Conservation (phyloP, 1,140 invertebrate species). For the Ceratina australensis region DNA sequence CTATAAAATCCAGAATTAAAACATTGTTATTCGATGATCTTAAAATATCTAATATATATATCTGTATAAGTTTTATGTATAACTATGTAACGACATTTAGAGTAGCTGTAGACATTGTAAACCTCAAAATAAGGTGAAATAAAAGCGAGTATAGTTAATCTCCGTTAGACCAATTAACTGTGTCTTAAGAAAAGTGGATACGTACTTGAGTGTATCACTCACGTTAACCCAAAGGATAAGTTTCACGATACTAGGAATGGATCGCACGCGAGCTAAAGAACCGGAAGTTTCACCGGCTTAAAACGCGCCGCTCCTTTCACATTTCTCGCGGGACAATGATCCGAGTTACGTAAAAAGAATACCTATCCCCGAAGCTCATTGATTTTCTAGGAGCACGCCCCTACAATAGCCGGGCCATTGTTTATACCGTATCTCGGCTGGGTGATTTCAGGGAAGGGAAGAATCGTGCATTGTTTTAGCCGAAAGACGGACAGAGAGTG, state of each 20-base stretch:
- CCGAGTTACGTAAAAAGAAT: constrained; percentile 47
- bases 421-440: constrained; percentile 50
- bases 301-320: not conserved
- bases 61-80: too few relatives aligned
- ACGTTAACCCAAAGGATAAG: constrained; percentile 2
- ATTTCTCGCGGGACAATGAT: constrained; percentile 45
- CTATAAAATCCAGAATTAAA: too few relatives aligned
- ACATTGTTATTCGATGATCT: too few relatives aligned
- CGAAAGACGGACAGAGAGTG: constrained; percentile 29
- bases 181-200: not conserved
- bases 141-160: not conserved
- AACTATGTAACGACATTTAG: not conserved
- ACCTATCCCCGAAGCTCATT: constrained; percentile 43
- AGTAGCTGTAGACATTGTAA: not conserved
- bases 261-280: constrained; percentile 3
- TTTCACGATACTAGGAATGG: not conserved
- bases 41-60: too few relatives aligned
- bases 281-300: constrained; percentile 14
- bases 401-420: constrained; percentile 45
- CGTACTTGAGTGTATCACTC: not conserved
- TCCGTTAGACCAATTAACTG: constrained; percentile 3
- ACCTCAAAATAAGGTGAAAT: not conserved
- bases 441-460: constrained; percentile 60
- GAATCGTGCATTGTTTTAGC: constrained; percentile 64
- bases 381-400: constrained; percentile 54